Conservation (phyloP, 2,113 vertebrate genomes). For the Calonectris borealis region DNA sequence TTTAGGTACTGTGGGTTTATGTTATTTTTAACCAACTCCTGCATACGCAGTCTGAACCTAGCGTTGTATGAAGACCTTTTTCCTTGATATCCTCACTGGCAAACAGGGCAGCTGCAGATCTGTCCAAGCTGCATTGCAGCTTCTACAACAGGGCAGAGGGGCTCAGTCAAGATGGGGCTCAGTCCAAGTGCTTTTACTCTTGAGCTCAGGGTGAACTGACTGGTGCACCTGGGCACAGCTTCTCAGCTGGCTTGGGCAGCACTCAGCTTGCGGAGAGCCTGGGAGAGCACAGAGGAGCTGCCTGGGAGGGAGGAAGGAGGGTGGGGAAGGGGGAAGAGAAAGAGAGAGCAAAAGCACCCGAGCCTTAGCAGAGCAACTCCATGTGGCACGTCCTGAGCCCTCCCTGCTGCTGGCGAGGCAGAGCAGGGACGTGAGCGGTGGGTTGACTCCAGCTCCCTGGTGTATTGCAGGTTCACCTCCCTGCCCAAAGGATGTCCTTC, state of each 20-base stretch:
- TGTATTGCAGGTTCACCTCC: not conserved
- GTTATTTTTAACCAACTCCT: not conserved
- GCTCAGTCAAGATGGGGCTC: not conserved
- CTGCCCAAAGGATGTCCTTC: not conserved
- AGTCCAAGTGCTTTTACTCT: not conserved
- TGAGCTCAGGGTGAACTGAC: not conserved
- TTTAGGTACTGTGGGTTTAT: not conserved
- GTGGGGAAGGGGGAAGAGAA: not conserved
- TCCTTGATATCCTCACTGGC: not conserved
- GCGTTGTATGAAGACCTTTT: not conserved
- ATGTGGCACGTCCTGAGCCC: accelerated
- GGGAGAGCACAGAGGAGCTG: not conserved
- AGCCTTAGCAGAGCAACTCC: not conserved
- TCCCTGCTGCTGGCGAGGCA: not conserved
- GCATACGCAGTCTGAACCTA: not conserved
- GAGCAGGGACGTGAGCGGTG: not conserved
- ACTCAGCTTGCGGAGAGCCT: accelerated
- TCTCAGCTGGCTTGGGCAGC: not conserved
- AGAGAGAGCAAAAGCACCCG: no score
- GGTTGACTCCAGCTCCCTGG: accelerated
- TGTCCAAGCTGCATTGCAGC: not conserved
- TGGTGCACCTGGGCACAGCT: not conserved
- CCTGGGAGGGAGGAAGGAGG: not conserved
- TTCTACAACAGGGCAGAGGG: not conserved
- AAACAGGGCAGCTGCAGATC: not conserved